A percentile compares a stretch with the other conserved stretches of the same genome.
These are phyloP conservation scores for Sebastes nivosus DNA, from an alignment of 2,797 vertebrate species.

Conservation along the genomic window DNA sequence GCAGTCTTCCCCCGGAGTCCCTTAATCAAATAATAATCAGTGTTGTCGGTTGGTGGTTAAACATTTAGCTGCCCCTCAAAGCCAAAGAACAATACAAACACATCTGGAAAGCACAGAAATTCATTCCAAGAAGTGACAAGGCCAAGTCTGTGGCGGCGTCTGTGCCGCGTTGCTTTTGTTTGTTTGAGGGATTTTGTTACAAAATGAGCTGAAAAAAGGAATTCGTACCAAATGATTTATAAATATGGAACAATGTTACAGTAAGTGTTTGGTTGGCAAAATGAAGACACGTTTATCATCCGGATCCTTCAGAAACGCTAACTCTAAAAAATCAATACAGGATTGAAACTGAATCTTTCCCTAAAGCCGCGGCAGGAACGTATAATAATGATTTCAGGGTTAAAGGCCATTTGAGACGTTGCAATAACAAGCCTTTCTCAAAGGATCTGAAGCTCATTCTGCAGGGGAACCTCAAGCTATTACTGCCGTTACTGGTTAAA, in stretches of 20 bases:
- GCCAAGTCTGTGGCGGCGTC: conserved; percentile 18
- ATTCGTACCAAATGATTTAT: background rate
- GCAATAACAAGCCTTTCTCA: conserved; percentile 8
- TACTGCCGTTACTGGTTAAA: background rate
- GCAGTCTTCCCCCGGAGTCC: conserved; percentile 27
- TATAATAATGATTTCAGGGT: background rate
- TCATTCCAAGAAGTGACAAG: background rate
- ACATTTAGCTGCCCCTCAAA: conserved; percentile 48
- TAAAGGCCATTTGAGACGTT: background rate
- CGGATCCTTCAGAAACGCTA: background rate
- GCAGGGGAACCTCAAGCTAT: background rate
- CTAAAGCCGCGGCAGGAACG: background rate
- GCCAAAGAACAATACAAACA: conserved; percentile 38
- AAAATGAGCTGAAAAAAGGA: background rate
- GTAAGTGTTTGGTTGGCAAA: background rate
- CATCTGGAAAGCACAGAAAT: background rate
- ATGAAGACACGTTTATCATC: background rate
- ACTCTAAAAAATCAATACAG: background rate
- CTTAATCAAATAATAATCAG: conserved; percentile 72
- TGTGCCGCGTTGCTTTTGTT: conserved; percentile 6
- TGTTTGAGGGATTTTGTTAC: conserved; percentile 21
- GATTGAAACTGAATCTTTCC: background rate
- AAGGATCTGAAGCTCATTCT: background rate
- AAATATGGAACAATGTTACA: background rate
- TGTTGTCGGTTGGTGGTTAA: conserved; percentile 52